Evolutionary conservation across 2,113 vertebrate species (phyloP), one percentile per base, ranked within the genome.

Genomic region (Xenopus laevis): DNA sequence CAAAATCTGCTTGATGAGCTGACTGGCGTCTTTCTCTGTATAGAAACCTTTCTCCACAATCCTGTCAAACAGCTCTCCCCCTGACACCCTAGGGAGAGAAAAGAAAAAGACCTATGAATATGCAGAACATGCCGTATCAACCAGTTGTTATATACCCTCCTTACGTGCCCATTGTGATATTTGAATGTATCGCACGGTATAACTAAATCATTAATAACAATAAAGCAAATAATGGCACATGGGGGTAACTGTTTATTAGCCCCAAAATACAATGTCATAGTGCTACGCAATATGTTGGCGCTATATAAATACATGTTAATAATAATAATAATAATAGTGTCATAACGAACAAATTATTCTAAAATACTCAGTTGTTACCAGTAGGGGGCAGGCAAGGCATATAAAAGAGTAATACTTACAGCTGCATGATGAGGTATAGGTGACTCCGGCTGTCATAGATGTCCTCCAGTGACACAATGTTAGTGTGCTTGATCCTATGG

Each of bases 381-480:
- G n/a, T 30, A 77, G 74, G 60, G 47, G 74, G 74, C 33, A 40
- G 33, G 33, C 33, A 40, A 23, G 45, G 23, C 40, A 68, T 12
- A 3, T 17, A 17, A 15, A 9, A 23, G 3, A 63, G 1, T 20
- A 46, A 21, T 1, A 93, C 97, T 98, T 83, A 99, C 97, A 99
- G 93, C 88, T 99, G 96, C 97, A 98, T 99, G 91, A 98, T 89
- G 86, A 99, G 96, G 91, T 99, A 98, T 82, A 98, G 97, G 83
- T 98, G 96, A 21, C 94, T 93, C 82, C 95, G 88, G 65, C 90
- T 98, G 86, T 99, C 97, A 1, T 94, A 99, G 79, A 99, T 98
- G 78, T 99, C 97, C 83, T 99, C 95, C 91, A 99, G 87, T 67
- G 97, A 95, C 30, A 98, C 96, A 0, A 98, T 99, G 85, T 99